phyloP scores from a whole-genome alignment of 2,113 vertebrate genomes.

The Lynx canadensis region DNA sequence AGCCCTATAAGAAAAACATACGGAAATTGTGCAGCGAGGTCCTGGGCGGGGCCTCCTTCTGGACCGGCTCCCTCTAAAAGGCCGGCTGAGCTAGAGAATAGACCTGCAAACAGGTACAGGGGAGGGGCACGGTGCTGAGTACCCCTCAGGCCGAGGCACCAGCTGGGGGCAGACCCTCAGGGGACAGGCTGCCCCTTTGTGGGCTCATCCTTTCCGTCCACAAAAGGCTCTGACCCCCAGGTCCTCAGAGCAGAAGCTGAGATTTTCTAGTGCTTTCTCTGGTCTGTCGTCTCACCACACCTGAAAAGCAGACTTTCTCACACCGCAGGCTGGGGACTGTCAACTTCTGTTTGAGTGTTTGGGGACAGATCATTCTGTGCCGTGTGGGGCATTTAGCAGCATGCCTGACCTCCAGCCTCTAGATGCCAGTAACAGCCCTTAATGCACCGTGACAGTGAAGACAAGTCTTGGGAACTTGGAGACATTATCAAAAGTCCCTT shows the following conservation, averaged over 20 bases:
- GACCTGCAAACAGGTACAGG: background rate
- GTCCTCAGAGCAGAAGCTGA: background rate
- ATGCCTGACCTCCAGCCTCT: background rate
- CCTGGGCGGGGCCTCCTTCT: background rate
- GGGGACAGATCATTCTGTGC: background rate
- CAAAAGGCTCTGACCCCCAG: background rate
- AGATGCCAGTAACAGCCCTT: background rate
- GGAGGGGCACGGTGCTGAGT: background rate
- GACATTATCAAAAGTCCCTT: background rate
- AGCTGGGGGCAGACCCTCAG: background rate
- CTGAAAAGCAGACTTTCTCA: background rate
- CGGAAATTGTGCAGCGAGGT: background rate
- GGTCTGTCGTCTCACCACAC: background rate
- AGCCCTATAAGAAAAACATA: background rate
- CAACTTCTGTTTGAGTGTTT: background rate
- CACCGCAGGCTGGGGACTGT: background rate
- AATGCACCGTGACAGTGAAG: background rate
- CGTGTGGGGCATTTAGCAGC: background rate
- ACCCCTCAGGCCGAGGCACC: background rate
- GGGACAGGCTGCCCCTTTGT: background rate
- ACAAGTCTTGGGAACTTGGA: background rate
- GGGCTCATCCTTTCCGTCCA: background rate
- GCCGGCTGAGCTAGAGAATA: background rate
- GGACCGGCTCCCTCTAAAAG: background rate
- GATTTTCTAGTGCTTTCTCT: background rate